A percentile compares a stretch with the other conserved stretches of the same genome.
phyloP scores from a whole-genome alignment of 2,888 invertebrate genomes.

The Blastobasis lacticolella region DNA sequence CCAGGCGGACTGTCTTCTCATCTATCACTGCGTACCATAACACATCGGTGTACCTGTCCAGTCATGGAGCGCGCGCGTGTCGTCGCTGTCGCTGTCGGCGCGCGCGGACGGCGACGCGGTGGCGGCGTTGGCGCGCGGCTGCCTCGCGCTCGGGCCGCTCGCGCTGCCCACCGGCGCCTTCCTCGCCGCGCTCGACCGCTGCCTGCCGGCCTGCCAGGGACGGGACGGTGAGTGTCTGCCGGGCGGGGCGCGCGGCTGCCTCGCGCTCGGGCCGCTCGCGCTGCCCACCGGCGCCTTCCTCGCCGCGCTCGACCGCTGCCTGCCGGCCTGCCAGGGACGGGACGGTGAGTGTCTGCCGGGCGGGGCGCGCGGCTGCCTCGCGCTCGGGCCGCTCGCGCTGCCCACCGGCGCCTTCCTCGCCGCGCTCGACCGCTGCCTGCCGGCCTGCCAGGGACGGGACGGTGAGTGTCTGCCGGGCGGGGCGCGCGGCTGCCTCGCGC shows the following conservation, averaged over 20 bases:
- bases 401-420: too few relatives aligned
- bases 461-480: too few relatives aligned
- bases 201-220: not conserved
- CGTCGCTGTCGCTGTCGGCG: conserved; percentile 29
- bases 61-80: conserved; percentile 57
- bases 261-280: not conserved
- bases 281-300: not conserved
- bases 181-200: conserved; percentile 7
- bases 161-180: conserved; percentile 32
- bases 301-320: not conserved
- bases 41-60: conserved; percentile 12
- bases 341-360: not conserved
- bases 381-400: too few relatives aligned
- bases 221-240: not conserved
- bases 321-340: not conserved
- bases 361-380: not conserved
- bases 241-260: not conserved
- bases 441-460: too few relatives aligned
- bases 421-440: too few relatives aligned
- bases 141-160: conserved; percentile 82
- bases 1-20: too few relatives aligned
- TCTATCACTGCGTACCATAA: too few relatives aligned
- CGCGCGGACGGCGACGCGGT: conserved; percentile 32
- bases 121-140: conserved; percentile 62
- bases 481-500: too few relatives aligned